Conservation (phyloP, 2,888 invertebrate species). For the Amaurobius ferox region DNA sequence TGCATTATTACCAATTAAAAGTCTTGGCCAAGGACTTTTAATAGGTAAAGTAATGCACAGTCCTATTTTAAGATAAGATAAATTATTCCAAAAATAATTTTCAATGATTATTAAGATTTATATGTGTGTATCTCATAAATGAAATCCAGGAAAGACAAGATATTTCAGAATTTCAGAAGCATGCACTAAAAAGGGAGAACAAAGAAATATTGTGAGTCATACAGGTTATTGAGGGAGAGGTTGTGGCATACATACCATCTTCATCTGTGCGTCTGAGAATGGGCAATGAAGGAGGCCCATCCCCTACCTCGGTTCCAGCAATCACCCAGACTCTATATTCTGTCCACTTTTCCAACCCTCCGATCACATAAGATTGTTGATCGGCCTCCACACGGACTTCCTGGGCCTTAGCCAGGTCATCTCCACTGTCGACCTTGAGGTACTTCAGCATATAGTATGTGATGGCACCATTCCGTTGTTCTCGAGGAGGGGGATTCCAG, state of each 20-base stretch:
- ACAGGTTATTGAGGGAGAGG: constrained; percentile 35
- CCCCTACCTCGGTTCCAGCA: constrained; percentile 96
- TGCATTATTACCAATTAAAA: constrained; percentile 46
- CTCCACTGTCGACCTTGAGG: constrained; percentile 83
- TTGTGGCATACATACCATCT: constrained; percentile 90
- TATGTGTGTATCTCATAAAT: too few species aligned
- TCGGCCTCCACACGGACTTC: constrained; percentile 76
- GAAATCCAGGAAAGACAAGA: neutral
- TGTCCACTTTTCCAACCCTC: constrained; percentile 95
- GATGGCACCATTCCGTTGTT: constrained; percentile 94
- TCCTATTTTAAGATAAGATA: too few species aligned
- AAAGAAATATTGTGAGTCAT: constrained; percentile 37
- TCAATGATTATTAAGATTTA: too few species aligned
- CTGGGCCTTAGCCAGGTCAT: constrained; percentile 86
- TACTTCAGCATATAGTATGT: constrained; percentile 96
- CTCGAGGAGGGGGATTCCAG: constrained; percentile 95
- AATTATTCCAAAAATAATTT: too few species aligned
- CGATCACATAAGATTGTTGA: constrained; percentile 83
- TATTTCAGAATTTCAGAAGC: constrained; percentile 32
- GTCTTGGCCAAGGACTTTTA: constrained; percentile 70
- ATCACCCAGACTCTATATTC: constrained; percentile 97
- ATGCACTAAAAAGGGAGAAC: constrained; percentile 43
- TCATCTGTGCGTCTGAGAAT: constrained; percentile 95
- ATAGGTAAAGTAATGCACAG: constrained; percentile 26
- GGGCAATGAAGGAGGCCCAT: constrained; percentile 94